Conservation (phyloP, 2,888 invertebrate genomes). For the Mimumesa dahlbomi region DNA sequence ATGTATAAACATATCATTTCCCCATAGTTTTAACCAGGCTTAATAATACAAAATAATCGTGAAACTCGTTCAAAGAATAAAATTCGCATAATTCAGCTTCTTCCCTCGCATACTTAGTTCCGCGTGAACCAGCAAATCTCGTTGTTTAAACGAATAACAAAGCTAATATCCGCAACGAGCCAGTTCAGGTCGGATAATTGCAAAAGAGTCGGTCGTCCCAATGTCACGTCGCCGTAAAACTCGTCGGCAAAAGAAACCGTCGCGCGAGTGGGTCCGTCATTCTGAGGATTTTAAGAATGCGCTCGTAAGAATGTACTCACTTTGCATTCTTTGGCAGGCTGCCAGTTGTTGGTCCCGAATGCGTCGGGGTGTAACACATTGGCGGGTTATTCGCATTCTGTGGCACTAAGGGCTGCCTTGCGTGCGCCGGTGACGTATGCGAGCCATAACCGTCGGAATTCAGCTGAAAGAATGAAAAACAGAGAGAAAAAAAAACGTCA, state of each 20-base stretch:
- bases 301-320: conserved; percentile 83
- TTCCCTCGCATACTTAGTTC: too few relatives aligned
- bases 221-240: background rate
- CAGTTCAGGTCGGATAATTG: too few relatives aligned
- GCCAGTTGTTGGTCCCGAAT: conserved; percentile 82
- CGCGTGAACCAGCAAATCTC: too few relatives aligned
- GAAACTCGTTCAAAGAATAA: too few relatives aligned
- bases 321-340: conserved; percentile 92
- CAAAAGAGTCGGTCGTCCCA: too few relatives aligned
- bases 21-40: too few relatives aligned
- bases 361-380: conserved; percentile 76
- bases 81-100: too few relatives aligned
- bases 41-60: too few relatives aligned
- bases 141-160: too few relatives aligned
- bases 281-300: conserved; percentile 44
- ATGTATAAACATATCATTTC: too few relatives aligned
- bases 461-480: conserved; percentile 82
- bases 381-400: conserved; percentile 83
- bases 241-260: conserved; percentile 1
- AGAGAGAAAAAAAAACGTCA: background rate
- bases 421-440: conserved; percentile 90
- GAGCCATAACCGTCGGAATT: conserved; percentile 93
- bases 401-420: conserved; percentile 88
- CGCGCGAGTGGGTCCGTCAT: conserved; percentile 4
- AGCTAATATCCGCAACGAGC: too few relatives aligned